A percentile compares a stretch with the other conserved stretches of the same genome.
These are phyloP conservation scores for Willisornis vidua DNA, from an alignment of 2,113 vertebrate genomes.

Conservation along the genomic window DNA sequence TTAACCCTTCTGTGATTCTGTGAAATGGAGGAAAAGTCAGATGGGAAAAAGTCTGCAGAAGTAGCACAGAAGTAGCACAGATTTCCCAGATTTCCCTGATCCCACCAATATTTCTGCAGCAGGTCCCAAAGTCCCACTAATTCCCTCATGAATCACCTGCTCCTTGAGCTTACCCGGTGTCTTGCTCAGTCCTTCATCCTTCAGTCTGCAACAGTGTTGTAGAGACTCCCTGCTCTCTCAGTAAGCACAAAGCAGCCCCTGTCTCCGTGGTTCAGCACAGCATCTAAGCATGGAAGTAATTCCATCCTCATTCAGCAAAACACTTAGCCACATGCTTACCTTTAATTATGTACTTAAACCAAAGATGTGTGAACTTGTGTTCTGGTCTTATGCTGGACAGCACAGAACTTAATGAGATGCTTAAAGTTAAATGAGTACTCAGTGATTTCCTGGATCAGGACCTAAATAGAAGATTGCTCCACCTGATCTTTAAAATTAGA, in stretches of 20 bases:
- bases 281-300: not conserved
- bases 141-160: not conserved
- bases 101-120: not conserved
- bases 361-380: not conserved
- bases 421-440: not conserved
- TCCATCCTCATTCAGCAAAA: not conserved
- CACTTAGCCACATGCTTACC: constrained; percentile 31
- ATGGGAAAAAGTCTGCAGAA: not conserved
- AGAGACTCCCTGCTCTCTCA: not conserved
- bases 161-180: not conserved
- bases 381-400: not conserved
- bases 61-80: too few species aligned
- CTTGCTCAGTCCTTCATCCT: rapidly evolving
- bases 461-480: constrained; percentile 4
- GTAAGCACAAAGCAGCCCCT: constrained; percentile 6
- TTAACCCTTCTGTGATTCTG: not conserved
- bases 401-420: not conserved
- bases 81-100: not conserved
- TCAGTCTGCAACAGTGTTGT: rapidly evolving
- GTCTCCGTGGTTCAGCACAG: not conserved
- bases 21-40: not conserved
- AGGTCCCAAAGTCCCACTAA: not conserved
- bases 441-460: constrained; percentile 51
- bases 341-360: constrained; percentile 56
- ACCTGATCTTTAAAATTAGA: constrained; percentile 29